Conservation (phyloP, 2,888 invertebrate genomes). For the Cantharis flavilabris region DNA sequence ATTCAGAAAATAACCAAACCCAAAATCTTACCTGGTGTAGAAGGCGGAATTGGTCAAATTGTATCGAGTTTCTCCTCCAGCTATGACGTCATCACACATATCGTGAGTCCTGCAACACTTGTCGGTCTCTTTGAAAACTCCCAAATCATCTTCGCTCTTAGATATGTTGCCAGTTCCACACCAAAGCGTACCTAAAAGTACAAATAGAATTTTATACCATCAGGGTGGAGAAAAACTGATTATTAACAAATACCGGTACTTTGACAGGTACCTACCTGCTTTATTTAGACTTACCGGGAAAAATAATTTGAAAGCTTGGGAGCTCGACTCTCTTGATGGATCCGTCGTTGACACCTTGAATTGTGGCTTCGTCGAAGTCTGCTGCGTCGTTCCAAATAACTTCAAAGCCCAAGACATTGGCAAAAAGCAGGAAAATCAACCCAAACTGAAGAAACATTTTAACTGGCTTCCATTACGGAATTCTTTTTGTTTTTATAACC, state of each 20-base stretch:
- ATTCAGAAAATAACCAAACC: not conserved
- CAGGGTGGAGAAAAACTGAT: no score
- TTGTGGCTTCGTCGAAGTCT: not conserved
- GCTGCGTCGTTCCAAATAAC: not conserved
- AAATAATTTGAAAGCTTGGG: not conserved
- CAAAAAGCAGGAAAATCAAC: not conserved
- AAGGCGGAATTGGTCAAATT: conserved; percentile 48
- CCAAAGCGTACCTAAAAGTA: conserved; percentile 73
- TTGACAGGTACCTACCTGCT: no score
- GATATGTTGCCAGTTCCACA: conserved; percentile 76
- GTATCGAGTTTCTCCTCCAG: conserved; percentile 44
- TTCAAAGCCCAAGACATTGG: not conserved
- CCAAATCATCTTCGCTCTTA: conserved; percentile 66
- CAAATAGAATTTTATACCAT: no score
- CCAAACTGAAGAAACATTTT: not conserved
- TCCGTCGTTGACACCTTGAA: not conserved
- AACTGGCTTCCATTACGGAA: not conserved
- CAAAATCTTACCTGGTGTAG: conserved; percentile 41
- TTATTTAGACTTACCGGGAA: not conserved
- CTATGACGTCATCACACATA: conserved; percentile 66
- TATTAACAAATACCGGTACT: no score
- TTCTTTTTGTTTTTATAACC: not conserved
- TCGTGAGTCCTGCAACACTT: conserved; percentile 77
- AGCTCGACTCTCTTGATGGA: not conserved
- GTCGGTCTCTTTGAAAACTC: conserved; percentile 65